Evolutionary conservation across 1,140 invertebrate species (phyloP), one percentile per base, ranked within the genome.

Genomic region (Dermatophagoides farinae): DNA sequence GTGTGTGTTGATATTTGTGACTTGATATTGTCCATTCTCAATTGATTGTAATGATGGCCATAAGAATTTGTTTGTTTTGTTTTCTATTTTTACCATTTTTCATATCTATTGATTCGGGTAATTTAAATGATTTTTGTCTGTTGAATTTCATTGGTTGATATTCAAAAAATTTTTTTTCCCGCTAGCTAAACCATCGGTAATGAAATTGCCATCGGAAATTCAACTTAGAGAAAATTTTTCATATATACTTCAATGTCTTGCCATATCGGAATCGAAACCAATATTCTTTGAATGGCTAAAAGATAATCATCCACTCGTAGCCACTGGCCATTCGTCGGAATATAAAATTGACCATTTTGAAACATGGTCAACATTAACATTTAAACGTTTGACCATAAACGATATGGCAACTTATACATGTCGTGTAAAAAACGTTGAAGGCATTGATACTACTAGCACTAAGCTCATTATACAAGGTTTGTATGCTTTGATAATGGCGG

Each of bases 361-460:
- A 2, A 23, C 16, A 11, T 12, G 18, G 14, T 54, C 52, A 14
- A 14, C 25, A 23, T 20, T 54, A 9, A 39, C 22, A 0, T 31
- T 64, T 41, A 55, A 53, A 22, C 22, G 38, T 52, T 46, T 62
- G 23, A 6, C 41, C 46, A 37, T 57, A 10, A n/a, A 41, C 10
- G 62, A 70, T 55, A 59, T 63, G 22, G 68, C 67, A 0, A 63
- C 64, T 41, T 70, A 68, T 52, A 68, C 68, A 4, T 70, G 68
- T 60, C 46, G 57, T 22, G 68, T 64, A 12, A 62, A 50, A 20
- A 70, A 70, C 49, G 31, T 62, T 10, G 64, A 62, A 22, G 68
- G 67, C 9, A 39, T 59, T 20, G 62, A 63, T 25, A 64, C 51
- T 41, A 51, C 67, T 41, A 65, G 66, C 9, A 67, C 66, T 6